Evolutionary conservation across 2,113 vertebrate species (phyloP).

Genomic region (Podocnemis expansa): DNA sequence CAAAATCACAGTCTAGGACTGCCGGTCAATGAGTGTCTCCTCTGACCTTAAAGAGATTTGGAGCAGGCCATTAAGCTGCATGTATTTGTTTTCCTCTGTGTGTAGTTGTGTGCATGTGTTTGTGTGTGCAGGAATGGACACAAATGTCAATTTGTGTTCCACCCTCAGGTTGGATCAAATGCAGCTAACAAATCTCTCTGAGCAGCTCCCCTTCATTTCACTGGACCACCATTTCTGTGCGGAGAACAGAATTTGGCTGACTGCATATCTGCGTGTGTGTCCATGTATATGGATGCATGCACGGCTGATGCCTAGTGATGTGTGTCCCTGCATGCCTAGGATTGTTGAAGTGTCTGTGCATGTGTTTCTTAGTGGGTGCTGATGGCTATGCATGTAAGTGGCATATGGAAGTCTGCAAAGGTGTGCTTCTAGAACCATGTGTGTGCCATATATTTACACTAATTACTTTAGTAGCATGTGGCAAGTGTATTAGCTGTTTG

Average conservation of each 20-base stretch:
- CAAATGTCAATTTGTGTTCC: no score
- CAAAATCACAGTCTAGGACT: not conserved
- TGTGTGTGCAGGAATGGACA: no score
- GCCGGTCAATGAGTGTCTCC: not conserved
- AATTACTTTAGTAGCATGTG: not conserved
- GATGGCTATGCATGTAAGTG: not conserved
- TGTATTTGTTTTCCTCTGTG: not conserved
- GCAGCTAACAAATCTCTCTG: not conserved
- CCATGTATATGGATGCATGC: not conserved
- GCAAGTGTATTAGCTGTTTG: not conserved
- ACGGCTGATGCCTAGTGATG: no score
- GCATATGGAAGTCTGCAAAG: not conserved
- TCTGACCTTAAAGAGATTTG: not conserved
- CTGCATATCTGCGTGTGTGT: no score
- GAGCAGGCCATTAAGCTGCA: not conserved
- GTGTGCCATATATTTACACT: not conserved
- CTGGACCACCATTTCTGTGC: not conserved
- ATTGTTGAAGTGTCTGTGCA: not conserved
- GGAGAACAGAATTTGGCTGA: not conserved
- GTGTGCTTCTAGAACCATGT: not conserved
- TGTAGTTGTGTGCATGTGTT: no score
- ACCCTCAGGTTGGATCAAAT: not conserved
- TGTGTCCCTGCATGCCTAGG: not conserved
- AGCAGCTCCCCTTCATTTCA: not conserved
- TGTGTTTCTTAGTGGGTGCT: conserved; percentile 6